Base-by-base conservation (phyloP, 2,888 invertebrate species). In the Microctonus hyperodae region DNA sequence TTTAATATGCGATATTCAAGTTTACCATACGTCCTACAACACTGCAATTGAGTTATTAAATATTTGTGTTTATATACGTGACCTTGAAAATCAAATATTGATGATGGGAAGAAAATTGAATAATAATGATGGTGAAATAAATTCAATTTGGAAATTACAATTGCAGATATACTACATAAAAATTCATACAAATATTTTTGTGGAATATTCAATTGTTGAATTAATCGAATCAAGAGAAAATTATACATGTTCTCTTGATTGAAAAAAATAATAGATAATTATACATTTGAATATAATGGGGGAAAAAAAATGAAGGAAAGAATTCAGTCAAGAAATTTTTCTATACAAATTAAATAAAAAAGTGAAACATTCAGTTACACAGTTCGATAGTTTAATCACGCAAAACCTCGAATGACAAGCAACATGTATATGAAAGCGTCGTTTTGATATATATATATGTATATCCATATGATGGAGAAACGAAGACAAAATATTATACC, bases 351-450 rank as follows among this genome's bases (percentile, higher is more conserved):
- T n/a, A n/a, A 66, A 64, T 73, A 63, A 71, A 76, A 74, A 74
- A 73, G 72, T 72, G 67, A 75, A 73, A 71, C 68, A 70, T 69
- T 71, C 71, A 73, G 73, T 75, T 74, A 76, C 76, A 78, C 75
- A 80, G 79, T 78, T 79, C 76, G 77, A 81, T 80, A 76, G 77
- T 70, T 79, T 76, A 73, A 79, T 76, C 74, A 70, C 72, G 66
- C 66, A 70, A 74, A 78, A 75, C 71, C 73, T 75, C 69, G 77
- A 81, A 79, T 82, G 83, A 83, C 83, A 82, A 80, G 80, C 78
- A 75, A 76, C 78, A 80, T 78, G 78, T 75, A n/a, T 16, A 44
- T 16, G 16, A 16, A 16, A 44, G 16, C 16, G 16, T 20, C 9
- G 16, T 5, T 9, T 6, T 1, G 44, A 16, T 44, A 44, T 20